These are phyloP conservation scores for Sus scrofa DNA, from an alignment of 2,113 vertebrate genomes.

Conservation along the genomic window DNA sequence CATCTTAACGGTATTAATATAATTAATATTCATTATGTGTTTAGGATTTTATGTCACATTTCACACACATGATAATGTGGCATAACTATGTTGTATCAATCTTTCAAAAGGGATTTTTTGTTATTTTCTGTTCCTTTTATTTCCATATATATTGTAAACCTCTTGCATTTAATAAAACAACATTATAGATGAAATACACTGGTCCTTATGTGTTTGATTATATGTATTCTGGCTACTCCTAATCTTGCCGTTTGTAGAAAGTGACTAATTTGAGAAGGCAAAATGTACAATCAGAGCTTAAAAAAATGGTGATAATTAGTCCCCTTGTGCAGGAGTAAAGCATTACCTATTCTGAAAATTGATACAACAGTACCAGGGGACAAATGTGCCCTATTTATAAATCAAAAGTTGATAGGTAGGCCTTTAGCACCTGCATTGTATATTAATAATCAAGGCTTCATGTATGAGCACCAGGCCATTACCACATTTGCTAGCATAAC, in stretches of 20 bases:
- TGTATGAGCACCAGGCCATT: background rate
- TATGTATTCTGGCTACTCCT: conserved; percentile 52
- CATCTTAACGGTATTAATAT: background rate
- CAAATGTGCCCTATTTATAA: conserved; percentile 60
- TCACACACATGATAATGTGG: background rate
- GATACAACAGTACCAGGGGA: conserved; percentile 33
- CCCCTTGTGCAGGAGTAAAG: conserved; percentile 56
- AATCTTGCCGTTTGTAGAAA: conserved; percentile 52
- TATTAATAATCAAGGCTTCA: conserved; percentile 41
- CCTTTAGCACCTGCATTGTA: conserved; percentile 38
- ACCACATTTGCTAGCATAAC: background rate
- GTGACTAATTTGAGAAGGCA: conserved; percentile 65
- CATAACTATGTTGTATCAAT: background rate
- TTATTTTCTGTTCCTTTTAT: conserved; percentile 1
- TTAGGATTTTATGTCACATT: background rate
- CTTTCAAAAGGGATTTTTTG: background rate
- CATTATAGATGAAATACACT: background rate
- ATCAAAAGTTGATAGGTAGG: conserved; percentile 57
- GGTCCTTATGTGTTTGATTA: background rate
- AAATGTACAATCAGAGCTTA: conserved; percentile 57
- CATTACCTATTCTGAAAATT: conserved; percentile 68
- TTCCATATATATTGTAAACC: background rate
- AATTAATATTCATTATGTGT: background rate
- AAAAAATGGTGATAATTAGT: conserved; percentile 76
- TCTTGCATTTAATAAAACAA: conserved; percentile 31